Conservation (phyloP, 2,113 vertebrate genomes). For the Gambusia holbrooki region DNA sequence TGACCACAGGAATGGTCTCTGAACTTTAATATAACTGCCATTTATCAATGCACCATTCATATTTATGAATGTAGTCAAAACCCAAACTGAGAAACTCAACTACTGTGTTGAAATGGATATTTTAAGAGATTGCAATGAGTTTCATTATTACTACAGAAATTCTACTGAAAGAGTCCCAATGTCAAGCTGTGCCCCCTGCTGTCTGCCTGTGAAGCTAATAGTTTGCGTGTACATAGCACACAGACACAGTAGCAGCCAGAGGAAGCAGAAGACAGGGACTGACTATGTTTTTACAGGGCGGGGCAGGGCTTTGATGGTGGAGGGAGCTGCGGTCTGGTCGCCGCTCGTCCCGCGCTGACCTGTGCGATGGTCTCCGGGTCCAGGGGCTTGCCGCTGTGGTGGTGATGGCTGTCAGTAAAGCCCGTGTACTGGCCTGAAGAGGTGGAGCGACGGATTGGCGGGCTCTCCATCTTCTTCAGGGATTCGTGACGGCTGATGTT, state of each 20-base stretch:
- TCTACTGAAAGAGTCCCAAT: conserved; percentile 17
- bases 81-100: not conserved
- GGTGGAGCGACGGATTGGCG: conserved; percentile 94
- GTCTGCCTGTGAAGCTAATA: conserved; percentile 67
- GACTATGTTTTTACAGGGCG: conserved; percentile 79
- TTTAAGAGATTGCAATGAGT: not conserved
- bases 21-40: not conserved
- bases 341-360: conserved; percentile 85
- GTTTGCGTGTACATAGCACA: conserved; percentile 62
- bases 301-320: conserved; percentile 78
- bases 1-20: conserved; percentile 36
- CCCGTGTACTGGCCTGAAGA: conserved; percentile 94
- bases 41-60: not conserved
- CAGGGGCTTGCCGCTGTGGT: conserved; percentile 83
- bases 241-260: conserved; percentile 67
- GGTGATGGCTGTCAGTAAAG: conserved; percentile 82
- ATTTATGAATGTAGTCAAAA: not conserved
- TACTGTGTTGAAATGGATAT: not conserved
- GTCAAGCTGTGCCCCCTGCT: conserved; percentile 43
- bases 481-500: conserved; percentile 96
- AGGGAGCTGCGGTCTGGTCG: conserved; percentile 73
- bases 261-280: conserved; percentile 78
- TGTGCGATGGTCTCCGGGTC: conserved; percentile 98
- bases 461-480: conserved; percentile 94
- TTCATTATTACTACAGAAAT: not conserved